Evolutionary conservation across 2,113 vertebrate species (phyloP), one percentile per base, ranked within the genome.

Genomic region (Callocephalon fimbriatum): DNA sequence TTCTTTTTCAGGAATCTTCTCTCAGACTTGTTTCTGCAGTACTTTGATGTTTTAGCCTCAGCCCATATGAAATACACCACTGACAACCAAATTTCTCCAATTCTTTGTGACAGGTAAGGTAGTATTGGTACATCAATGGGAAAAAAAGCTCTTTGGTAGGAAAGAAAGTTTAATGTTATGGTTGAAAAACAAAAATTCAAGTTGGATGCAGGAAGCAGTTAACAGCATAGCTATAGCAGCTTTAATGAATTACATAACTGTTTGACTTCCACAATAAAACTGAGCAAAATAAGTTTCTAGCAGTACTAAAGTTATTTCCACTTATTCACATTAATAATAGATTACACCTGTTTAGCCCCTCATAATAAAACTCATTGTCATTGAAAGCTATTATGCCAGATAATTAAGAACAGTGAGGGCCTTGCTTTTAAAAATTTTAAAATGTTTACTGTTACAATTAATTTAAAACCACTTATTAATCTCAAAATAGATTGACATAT

Each of bases 391-490:
- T 56, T 50, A 16, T 48, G 8, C 3, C 7, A 48, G 8, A 29
- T 44, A 65, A 56, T 47, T 70, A 37, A 23, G 25, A 87, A 25
- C 1, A 67, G 17, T 26, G 1, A 58, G 7, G 1, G 26, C 48
- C 10, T 48, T 80, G 4, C 10, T 80, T 83, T 85, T 47, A 67
- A 77, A 68, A 6, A 44, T 32, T 70, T 32, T 9, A 71, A 90
- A 80, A 67, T 42, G 68, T 27, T 71, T 93, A 42, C 12, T 40
- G 2, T 44, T 85, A 25, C 14, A 75, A 27, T 78, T n/a, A 45
- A 62, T 68, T 76, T 56, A 51, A 78, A 85, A 40, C 5, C 4
- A 22, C 0, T 0, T 50, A 68, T 27, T 4, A 42, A 58, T 74
- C 25, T 63, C 37, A 77, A 53, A 77, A 31, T 6, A 87, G 42